phyloP scores from a whole-genome alignment of 2,888 invertebrate genomes.

The Caenorhabditis macrosperma region DNA sequence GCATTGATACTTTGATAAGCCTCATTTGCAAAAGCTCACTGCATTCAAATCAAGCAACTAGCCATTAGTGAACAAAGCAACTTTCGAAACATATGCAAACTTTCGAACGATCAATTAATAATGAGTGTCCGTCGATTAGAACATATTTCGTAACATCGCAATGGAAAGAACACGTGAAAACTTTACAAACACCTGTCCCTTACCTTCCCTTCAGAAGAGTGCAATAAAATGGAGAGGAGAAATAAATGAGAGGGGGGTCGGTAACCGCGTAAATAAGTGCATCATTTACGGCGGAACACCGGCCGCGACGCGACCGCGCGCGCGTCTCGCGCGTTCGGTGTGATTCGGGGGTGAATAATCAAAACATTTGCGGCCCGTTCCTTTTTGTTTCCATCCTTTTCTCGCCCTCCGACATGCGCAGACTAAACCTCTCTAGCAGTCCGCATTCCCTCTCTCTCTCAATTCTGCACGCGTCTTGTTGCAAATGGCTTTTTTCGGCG shows the following conservation, averaged over 20 bases:
- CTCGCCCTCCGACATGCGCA: background rate
- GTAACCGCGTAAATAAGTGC: constrained; percentile 41
- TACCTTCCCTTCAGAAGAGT: background rate
- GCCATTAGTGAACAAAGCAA: too few relatives aligned
- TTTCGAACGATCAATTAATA: background rate
- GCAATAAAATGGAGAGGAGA: constrained; percentile 11
- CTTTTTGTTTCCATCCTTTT: constrained; percentile 32
- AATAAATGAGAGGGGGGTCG: constrained; percentile 11
- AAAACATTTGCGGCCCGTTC: constrained; percentile 42
- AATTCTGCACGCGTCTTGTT: background rate
- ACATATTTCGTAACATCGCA: constrained; percentile 26
- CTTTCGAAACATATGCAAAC: too few relatives aligned
- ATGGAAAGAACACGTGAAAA: constrained; percentile 2
- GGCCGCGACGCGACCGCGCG: constrained; percentile 49
- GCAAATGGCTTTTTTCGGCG: background rate
- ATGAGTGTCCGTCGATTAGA: constrained; percentile 30
- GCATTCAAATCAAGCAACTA: background rate
- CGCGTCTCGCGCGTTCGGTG: background rate
- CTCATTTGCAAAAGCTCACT: constrained; percentile 29
- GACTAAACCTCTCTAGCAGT: background rate
- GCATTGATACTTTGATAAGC: constrained; percentile 10
- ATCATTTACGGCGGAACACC: constrained; percentile 31
- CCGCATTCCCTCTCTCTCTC: background rate
- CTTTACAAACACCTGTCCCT: constrained; percentile 3
- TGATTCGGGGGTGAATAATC: background rate